Evolutionary conservation across 2,113 vertebrate genomes (phyloP), one percentile per base, ranked within the genome.

Genomic region (Corythornis cristatus): DNA sequence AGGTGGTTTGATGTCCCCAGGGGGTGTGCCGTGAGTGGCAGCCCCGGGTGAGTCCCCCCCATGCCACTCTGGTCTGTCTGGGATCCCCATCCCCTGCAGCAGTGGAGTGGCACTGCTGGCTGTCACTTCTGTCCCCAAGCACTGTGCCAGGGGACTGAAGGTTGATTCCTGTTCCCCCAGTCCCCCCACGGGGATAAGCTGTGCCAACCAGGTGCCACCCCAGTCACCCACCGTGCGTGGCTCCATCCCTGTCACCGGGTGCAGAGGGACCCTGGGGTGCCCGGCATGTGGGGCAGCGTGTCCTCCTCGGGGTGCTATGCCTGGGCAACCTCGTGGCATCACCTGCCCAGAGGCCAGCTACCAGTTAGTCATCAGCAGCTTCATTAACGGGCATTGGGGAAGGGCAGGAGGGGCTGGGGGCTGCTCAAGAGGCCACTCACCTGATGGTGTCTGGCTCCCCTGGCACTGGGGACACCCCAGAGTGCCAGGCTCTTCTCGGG

Each of bases 171-270:
- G 26, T 14, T 3, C 45, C 23, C 29, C 5, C 21, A 29, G 18
- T 11, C 23, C n/a, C 5, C 8, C 15, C 0, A 1, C 25, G 17
- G 42, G 33, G 25, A 37, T 1, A 3, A 54, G 28, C 60, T 1
- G 4, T 42, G 42, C 62, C 57, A 75, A 56, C 31, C 46, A 21
- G 0, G 3, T 33, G 76, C 25, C 70, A n/a, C 46, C 64, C 4
- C 0, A 2, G 6, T 65, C 40, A 95, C 98, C 79, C 71, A 99
- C 98, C 98, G 20, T 88, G 67, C 4, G 87, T 17, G 20, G 77
- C 79, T 46, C 82, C 12, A 9, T 57, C 84, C 28, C 62, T 58
- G 57, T 17, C 3, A 1, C 81, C 16, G 0, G n/a, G 26, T 0
- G 33, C 4, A 0, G 70, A 4, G 26, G 50, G 5, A 22, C 71